Base-by-base conservation (phyloP, 2,797 vertebrate species). In the Poeciliopsis gracilis region DNA sequence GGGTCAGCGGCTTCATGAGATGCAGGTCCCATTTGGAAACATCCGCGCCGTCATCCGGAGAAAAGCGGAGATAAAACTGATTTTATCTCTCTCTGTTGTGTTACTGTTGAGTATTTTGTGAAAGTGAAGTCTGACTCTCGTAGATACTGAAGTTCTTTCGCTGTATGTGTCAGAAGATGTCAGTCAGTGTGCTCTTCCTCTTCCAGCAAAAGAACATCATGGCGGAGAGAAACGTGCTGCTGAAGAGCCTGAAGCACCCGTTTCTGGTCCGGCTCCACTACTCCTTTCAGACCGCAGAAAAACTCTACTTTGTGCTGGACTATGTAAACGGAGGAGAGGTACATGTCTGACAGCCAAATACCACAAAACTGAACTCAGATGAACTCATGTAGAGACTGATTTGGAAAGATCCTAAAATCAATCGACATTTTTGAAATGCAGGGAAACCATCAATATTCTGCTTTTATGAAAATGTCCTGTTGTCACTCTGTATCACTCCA, bases 261-360 rank as follows among this genome's bases (percentile, higher is more conserved):
- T 99, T 99, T 91, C 95, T 99, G 23, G 98, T 99, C 81, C 96
- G 98, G 49, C 96, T 99, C 30, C 98, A 97, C 87, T 99, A 98
- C 86, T 99, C 98, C 82, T 99, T 99, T 91, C 98, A 99, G 94
- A 99, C 98, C 0, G 79, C 97, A 0, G 98, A 99, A 95, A 99
- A 99, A 85, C 98, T 99, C 84, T 99, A 99, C 90, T 99, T 99
- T 82, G 98, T 99, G 80, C 95, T 99, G 0, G 98, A 99, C 93
- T 99, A 99, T 30, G 97, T 99, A 55, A 99, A 99, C 0, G 98
- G 98, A 5, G 98, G 98, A 92, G 98, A 99, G 97, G 98, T 99
- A 87, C 11, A 18, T 16, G 30, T 45, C 23, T 76, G 55, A 46
- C 9, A 25, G 18, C 16, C 25, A 18, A 63, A 43, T 23, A 3